A percentile compares a stretch with the other conserved stretches of the same genome.
These are phyloP conservation scores for Clistopyga incitator DNA, from an alignment of 2,888 invertebrate species.

Conservation along the genomic window DNA sequence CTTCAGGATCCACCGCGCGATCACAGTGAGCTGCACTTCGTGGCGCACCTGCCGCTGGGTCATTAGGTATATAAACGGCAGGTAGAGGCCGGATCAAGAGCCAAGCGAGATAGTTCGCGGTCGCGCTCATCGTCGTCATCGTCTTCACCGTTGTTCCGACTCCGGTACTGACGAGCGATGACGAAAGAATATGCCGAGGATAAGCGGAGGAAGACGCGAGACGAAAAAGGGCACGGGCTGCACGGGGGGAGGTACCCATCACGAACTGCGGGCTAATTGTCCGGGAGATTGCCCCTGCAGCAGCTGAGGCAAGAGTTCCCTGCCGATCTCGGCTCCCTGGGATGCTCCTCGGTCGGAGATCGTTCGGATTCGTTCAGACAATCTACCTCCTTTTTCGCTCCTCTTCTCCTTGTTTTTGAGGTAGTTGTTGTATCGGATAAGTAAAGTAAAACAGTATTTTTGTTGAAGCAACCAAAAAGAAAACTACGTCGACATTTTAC, in stretches of 20 bases:
- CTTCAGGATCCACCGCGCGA: conserved; percentile 48
- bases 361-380: conserved; percentile 35
- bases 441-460: no score
- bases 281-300: conserved; percentile 82
- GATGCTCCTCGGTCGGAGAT: conserved; percentile 43
- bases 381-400: conserved; percentile 8
- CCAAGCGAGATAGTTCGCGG: conserved; percentile 63
- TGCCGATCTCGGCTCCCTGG: conserved; percentile 49
- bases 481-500: no score
- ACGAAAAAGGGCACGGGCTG: conserved; percentile 52
- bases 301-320: conserved; percentile 66
- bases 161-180: conserved; percentile 53
- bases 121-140: conserved; percentile 55
- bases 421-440: no score
- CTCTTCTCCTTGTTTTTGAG: conserved; percentile 5
- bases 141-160: conserved; percentile 45
- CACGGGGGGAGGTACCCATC: conserved; percentile 80
- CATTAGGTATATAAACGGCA: conserved; percentile 83
- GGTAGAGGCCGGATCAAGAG: conserved; percentile 75
- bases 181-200: conserved; percentile 60
- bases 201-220: conserved; percentile 42
- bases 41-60: conserved; percentile 82
- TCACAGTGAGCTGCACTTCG: conserved; percentile 46
- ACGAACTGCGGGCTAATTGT: conserved; percentile 83
- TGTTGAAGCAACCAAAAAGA: no score